Conservation (phyloP, 2,113 vertebrate genomes). For the Rostratula benghalensis region DNA sequence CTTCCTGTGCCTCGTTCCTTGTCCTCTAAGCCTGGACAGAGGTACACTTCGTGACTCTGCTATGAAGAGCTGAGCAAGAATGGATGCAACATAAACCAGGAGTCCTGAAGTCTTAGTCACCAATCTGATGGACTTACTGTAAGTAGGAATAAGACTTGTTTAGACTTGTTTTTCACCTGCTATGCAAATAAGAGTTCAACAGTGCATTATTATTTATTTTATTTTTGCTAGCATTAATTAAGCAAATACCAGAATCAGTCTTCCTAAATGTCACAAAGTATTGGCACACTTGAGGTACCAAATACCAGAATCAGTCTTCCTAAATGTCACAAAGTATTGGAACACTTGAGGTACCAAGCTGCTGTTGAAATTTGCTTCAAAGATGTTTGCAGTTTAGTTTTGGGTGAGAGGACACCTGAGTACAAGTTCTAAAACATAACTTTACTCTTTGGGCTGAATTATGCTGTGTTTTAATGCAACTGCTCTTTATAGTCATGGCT, state of each 20-base stretch:
- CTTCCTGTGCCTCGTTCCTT: background rate
- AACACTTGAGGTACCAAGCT: background rate
- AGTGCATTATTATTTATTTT: background rate
- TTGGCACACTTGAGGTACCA: accelerated
- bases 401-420: background rate
- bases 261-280: background rate
- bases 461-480: background rate
- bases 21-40: background rate
- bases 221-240: background rate
- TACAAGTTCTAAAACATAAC: background rate
- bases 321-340: background rate
- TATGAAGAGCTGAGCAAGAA: slow-evolving; percentile 10
- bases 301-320: background rate
- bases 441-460: background rate
- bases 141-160: background rate
- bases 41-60: background rate
- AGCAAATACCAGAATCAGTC: background rate
- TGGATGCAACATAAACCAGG: slow-evolving; percentile 38
- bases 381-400: background rate
- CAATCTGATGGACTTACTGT: slow-evolving; percentile 25
- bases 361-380: background rate
- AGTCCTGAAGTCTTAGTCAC: slow-evolving; percentile 33
- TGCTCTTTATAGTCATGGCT: background rate
- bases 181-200: background rate
- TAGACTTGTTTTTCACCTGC: background rate